Evolutionary conservation across 2,888 invertebrate genomes (phyloP).

Genomic region (Drosophila testacea): DNA sequence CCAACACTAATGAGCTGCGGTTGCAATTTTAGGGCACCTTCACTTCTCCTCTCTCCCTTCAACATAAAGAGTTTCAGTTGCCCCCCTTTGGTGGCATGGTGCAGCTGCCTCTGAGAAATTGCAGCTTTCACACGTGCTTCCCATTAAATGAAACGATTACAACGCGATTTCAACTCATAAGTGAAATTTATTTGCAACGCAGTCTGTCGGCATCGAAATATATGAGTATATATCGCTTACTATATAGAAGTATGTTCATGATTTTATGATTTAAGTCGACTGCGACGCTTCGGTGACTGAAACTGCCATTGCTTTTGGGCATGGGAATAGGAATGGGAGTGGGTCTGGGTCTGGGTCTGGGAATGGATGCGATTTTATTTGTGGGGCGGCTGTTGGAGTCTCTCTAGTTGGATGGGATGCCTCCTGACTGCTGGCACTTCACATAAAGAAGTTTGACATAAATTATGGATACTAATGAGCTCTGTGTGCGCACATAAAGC

Average conservation of each 20-base stretch:
- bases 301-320: slow-evolving; percentile 19
- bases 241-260: slow-evolving; percentile 47
- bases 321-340: background rate
- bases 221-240: slow-evolving; percentile 21
- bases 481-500: slow-evolving; percentile 71
- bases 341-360: background rate
- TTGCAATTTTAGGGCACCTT: slow-evolving; percentile 38
- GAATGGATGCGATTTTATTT: slow-evolving; percentile 22
- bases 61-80: slow-evolving; percentile 20
- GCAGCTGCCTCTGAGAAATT: slow-evolving; percentile 59
- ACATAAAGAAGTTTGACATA: slow-evolving; percentile 79
- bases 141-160: slow-evolving; percentile 83
- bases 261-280: slow-evolving; percentile 68
- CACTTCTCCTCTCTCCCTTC: slow-evolving; percentile 1
- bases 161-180: slow-evolving; percentile 76
- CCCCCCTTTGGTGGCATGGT: slow-evolving; percentile 8
- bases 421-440: slow-evolving; percentile 54
- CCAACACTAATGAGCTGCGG: slow-evolving; percentile 72
- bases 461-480: slow-evolving; percentile 79
- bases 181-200: slow-evolving; percentile 81
- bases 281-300: slow-evolving; percentile 32
- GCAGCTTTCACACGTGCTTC: slow-evolving; percentile 83
- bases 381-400: slow-evolving; percentile 44
- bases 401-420: slow-evolving; percentile 4
- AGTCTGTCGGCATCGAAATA: slow-evolving; percentile 33